These are phyloP conservation scores for Pteria penguin DNA, from an alignment of 2,888 invertebrate species.

Conservation along the genomic window DNA sequence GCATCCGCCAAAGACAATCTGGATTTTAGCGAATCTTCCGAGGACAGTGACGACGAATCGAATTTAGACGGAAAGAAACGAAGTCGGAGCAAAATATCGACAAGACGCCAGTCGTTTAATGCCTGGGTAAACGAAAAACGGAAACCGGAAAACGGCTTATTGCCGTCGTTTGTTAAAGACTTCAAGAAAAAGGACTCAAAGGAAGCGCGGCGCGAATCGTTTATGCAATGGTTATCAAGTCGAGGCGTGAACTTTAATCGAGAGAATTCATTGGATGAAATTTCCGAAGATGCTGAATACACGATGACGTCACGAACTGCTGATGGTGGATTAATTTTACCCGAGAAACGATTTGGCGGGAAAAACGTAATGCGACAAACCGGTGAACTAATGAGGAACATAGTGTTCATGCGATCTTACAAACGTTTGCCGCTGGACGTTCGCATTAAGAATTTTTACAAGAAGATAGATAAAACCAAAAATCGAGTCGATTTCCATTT, in stretches of 20 bases:
- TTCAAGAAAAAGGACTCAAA: constrained; percentile 37
- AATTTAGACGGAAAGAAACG: not conserved
- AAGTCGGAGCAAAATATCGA: constrained; percentile 17
- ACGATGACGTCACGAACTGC: not conserved
- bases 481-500: constrained; percentile 40
- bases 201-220: constrained; percentile 47
- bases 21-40: constrained; percentile 30
- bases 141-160: constrained; percentile 15
- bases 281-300: not conserved
- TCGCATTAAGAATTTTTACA: constrained; percentile 48
- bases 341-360: not conserved
- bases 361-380: not conserved
- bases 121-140: constrained; percentile 52
- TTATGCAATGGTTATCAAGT: constrained; percentile 46
- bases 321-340: not conserved
- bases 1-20: constrained; percentile 24
- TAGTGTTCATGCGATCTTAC: constrained; percentile 45
- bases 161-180: constrained; percentile 26
- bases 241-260: not conserved
- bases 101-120: constrained; percentile 48
- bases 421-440: constrained; percentile 49
- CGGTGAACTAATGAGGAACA: constrained; percentile 46
- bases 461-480: constrained; percentile 49
- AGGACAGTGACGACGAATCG: constrained; percentile 13
- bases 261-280: not conserved